Evolutionary conservation across 2,113 vertebrate genomes (phyloP).

Genomic region (Ammodytes marinus): DNA sequence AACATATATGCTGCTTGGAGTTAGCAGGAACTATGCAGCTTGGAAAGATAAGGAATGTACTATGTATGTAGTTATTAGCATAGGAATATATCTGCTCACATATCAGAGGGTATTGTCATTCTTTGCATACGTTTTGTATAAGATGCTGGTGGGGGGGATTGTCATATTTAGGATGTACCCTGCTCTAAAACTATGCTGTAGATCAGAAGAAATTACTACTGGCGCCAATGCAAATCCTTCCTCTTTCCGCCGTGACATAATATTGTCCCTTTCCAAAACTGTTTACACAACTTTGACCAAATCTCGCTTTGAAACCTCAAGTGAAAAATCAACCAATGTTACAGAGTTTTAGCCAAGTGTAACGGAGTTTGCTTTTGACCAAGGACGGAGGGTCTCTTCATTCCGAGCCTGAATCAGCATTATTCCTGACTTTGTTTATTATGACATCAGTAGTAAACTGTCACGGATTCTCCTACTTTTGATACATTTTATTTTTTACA

Average conservation of each 20-base stretch:
- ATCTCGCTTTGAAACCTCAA: conserved; percentile 59
- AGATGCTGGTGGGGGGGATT: conserved; percentile 6
- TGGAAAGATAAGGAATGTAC: conserved; percentile 33
- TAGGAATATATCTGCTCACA: conserved; percentile 26
- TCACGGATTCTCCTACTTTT: conserved; percentile 16
- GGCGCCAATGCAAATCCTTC: conserved; percentile 1
- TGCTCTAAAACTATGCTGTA: conserved; percentile 14
- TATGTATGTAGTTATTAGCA: conserved; percentile 18
- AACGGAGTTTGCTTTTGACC: conserved; percentile 37
- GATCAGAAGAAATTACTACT: conserved; percentile 3
- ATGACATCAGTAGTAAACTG: conserved; percentile 25
- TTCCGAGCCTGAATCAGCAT: not conserved
- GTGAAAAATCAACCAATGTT: conserved; percentile 55
- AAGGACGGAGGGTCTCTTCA: conserved; percentile 14
- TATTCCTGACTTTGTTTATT: conserved; percentile 20
- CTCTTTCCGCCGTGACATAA: conserved; percentile 30
- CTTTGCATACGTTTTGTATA: not conserved
- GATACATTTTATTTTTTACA: conserved; percentile 43
- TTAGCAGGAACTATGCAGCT: conserved; percentile 12
- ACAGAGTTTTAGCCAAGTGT: conserved; percentile 49
- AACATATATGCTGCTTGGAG: conserved; percentile 5
- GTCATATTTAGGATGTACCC: not conserved
- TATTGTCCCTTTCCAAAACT: conserved; percentile 69
- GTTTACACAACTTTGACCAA: conserved; percentile 74
- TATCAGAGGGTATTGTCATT: not conserved